Conservation (phyloP, 2,113 vertebrate species). For the Aphyosemion australe region DNA sequence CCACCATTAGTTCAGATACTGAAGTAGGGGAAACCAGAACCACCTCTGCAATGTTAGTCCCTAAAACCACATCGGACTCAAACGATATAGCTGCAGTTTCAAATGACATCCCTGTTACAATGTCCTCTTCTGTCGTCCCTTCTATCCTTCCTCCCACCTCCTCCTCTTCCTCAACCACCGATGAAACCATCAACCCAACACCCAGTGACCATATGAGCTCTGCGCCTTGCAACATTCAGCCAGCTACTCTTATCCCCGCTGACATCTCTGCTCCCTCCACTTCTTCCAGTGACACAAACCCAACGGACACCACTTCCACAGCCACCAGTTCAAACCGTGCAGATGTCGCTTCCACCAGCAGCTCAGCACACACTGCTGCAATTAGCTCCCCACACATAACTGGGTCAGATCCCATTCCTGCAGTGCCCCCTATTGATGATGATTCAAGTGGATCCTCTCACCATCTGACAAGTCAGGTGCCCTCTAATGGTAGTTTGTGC, state of each 20-base stretch:
- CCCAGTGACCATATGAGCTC: conserved; percentile 21
- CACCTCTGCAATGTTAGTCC: conserved; percentile 14
- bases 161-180: conserved; percentile 7
- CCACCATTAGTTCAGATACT: conserved; percentile 1
- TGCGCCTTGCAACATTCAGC: conserved; percentile 11
- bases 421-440: conserved; percentile 22
- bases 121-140: conserved; percentile 18
- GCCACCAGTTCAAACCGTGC: conserved; percentile 31
- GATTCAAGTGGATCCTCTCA: conserved; percentile 36
- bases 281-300: conserved; percentile 45
- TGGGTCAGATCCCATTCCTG: conserved; percentile 38
- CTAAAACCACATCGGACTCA: conserved; percentile 25
- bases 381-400: conserved; percentile 37
- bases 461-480: conserved; percentile 29
- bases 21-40: conserved; percentile 23
- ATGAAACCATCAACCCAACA: conserved; percentile 33
- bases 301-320: conserved; percentile 50
- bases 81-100: conserved; percentile 17
- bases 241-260: neutral
- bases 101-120: conserved; percentile 18
- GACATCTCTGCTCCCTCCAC: conserved; percentile 30
- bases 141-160: conserved; percentile 7
- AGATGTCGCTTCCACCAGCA: conserved; percentile 44
- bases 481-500: conserved; percentile 19
- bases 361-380: conserved; percentile 34